Percentiles rank a stretch among this genome's conserved stretches.
Conservation (phyloP, 2,113 vertebrate species). For the Sminthopsis crassicaudata region DNA sequence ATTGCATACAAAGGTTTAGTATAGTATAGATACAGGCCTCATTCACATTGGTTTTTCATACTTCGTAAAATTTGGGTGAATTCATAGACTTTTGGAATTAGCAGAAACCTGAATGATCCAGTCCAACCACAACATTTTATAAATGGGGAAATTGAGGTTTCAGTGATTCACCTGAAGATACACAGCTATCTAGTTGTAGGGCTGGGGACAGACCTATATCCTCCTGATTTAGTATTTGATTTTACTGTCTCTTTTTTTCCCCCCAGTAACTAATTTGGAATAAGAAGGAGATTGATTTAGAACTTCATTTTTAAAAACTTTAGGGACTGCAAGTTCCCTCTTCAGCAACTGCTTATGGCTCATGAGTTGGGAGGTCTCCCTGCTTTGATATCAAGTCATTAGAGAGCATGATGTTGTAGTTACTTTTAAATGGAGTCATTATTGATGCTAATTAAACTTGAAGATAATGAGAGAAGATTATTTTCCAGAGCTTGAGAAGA, state of each 20-base stretch:
- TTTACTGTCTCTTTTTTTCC: not conserved
- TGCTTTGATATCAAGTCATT: constrained; percentile 41
- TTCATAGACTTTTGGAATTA: not conserved
- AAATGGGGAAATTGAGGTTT: not conserved
- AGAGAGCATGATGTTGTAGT: constrained; percentile 58
- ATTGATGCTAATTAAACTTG: constrained; percentile 86
- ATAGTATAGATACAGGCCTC: no score
- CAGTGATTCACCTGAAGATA: not conserved
- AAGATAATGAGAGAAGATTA: constrained; percentile 87
- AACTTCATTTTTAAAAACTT: not conserved
- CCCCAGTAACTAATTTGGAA: not conserved
- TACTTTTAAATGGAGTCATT: constrained; percentile 80
- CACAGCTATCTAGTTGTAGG: not conserved
- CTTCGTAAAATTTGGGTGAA: not conserved
- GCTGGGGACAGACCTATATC: not conserved
- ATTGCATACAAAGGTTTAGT: no score
- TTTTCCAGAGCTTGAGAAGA: constrained; percentile 82
- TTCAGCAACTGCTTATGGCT: not conserved
- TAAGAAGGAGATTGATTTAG: not conserved
- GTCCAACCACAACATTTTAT: not conserved
- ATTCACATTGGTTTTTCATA: not conserved
- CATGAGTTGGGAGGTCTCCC: not conserved
- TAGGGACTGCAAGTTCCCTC: not conserved
- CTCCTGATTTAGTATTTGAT: not conserved
- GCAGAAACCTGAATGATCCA: not conserved